These are phyloP conservation scores for Channa maculata DNA, from an alignment of 2,113 vertebrate species.

Conservation along the genomic window DNA sequence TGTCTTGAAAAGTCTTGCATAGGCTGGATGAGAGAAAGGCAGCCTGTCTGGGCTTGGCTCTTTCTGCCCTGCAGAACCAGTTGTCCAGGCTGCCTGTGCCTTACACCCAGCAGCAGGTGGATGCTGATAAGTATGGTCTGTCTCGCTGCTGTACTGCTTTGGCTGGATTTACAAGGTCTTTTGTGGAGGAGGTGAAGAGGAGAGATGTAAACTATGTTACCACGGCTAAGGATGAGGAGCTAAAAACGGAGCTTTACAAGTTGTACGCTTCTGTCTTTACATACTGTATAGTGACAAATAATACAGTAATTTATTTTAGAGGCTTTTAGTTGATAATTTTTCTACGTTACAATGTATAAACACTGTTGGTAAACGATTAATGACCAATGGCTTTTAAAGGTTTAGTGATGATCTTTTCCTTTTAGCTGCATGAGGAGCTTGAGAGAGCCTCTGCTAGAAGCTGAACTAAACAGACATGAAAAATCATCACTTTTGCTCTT, in stretches of 20 bases:
- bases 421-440: conserved; percentile 92
- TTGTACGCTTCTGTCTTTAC: conserved; percentile 85
- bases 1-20: conserved; percentile 83
- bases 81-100: conserved; percentile 91
- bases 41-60: conserved; percentile 84
- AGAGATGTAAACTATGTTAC: conserved; percentile 60
- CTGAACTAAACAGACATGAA: conserved; percentile 83
- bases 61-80: conserved; percentile 89
- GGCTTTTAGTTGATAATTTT: background rate
- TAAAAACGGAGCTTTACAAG: conserved; percentile 89
- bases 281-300: background rate
- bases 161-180: conserved; percentile 85
- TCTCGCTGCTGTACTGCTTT: conserved; percentile 88
- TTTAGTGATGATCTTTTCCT: background rate
- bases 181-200: conserved; percentile 85
- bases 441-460: conserved; percentile 89
- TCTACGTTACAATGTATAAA: too few species aligned
- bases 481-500: conserved; percentile 85
- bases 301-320: too few species aligned
- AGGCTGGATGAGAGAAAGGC: conserved; percentile 86
- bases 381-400: background rate
- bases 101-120: conserved; percentile 87
- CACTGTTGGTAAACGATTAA: background rate
- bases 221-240: conserved; percentile 68
- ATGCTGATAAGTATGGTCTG: conserved; percentile 86